A percentile compares a stretch with the other conserved stretches of the same genome.
Evolutionary conservation across 2,113 vertebrate species (phyloP).

Genomic region (Lagopus muta): DNA sequence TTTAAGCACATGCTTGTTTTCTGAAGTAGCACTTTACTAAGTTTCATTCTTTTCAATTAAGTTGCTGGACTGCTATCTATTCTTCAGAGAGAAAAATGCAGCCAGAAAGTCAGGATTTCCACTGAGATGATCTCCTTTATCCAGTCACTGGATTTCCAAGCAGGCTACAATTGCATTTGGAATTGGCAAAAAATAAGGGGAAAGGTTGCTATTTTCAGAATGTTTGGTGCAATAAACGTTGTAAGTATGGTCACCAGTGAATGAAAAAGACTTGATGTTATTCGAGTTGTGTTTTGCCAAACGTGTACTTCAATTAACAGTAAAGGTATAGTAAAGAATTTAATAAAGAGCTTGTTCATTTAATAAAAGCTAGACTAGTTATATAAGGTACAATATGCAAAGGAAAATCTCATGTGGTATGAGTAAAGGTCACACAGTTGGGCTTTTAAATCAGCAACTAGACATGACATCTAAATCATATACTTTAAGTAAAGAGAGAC

Average conservation of each 20-base stretch:
- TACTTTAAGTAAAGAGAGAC: background rate
- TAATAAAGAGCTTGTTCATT: background rate
- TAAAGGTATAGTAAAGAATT: background rate
- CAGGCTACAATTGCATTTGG: background rate
- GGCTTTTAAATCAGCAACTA: background rate
- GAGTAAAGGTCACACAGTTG: background rate
- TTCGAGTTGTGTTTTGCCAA: background rate
- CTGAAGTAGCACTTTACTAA: background rate
- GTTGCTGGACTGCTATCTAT: background rate
- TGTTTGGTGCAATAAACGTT: background rate
- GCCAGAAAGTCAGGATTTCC: background rate
- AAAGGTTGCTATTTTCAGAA: background rate
- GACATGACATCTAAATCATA: background rate
- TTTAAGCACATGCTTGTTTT: background rate
- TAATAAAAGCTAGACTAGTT: background rate
- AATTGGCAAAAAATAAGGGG: background rate
- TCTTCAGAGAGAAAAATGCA: background rate
- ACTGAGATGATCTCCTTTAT: background rate
- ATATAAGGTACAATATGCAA: background rate
- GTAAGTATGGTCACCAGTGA: background rate
- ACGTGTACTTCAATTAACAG: background rate
- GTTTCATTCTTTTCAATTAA: background rate
- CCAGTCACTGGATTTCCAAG: background rate
- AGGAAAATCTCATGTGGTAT: background rate
- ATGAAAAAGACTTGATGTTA: background rate